Conservation (phyloP, 2,113 vertebrate species). For the Cyanoliseus patagonus region DNA sequence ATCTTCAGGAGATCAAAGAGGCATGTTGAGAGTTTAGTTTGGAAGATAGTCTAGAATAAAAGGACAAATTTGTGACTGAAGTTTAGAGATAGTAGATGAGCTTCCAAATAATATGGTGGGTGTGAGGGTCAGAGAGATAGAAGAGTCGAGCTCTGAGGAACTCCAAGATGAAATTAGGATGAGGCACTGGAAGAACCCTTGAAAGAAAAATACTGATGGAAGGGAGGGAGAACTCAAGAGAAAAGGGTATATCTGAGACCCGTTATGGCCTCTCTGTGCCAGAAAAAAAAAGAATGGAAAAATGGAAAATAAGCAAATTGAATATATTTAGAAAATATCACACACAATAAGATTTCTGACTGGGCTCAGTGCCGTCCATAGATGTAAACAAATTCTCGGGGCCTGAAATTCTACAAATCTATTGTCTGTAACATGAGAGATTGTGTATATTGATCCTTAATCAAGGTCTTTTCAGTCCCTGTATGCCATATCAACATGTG, state of each 20-base stretch:
- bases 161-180: neutral
- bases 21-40: neutral
- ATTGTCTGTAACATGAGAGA: neutral
- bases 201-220: neutral
- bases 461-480: neutral
- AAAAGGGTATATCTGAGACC: neutral
- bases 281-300: neutral
- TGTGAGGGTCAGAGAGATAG: neutral
- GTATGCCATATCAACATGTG: neutral
- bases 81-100: neutral
- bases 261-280: neutral
- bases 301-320: fast-evolving
- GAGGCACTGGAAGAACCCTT: neutral
- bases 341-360: neutral
- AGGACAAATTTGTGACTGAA: neutral
- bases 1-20: neutral
- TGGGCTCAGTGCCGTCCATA: neutral
- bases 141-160: neutral
- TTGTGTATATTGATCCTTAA: fast-evolving
- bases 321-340: neutral
- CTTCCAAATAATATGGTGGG: neutral
- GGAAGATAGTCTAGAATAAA: neutral
- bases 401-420: neutral
- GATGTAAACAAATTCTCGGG: neutral
- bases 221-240: neutral